These are phyloP conservation scores for Petrolisthes manimaculis DNA, from an alignment of 2,888 invertebrate species.

Conservation along the genomic window DNA sequence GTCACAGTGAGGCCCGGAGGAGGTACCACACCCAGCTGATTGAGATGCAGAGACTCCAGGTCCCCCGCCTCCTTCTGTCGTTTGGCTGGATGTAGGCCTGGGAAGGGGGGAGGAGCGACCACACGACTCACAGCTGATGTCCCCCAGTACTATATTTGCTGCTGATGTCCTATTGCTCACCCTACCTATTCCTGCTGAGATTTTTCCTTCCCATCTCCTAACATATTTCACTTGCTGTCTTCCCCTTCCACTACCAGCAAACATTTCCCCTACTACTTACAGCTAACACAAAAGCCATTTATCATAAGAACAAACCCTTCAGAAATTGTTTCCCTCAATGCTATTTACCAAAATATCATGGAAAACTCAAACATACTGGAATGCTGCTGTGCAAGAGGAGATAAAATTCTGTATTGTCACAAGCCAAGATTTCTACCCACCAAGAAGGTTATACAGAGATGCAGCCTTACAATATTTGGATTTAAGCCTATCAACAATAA, in stretches of 20 bases:
- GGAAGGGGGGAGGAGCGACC: constrained; percentile 22
- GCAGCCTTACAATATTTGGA: no score
- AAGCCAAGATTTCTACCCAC: no score
- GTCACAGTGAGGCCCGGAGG: constrained; percentile 66
- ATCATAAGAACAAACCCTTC: no score
- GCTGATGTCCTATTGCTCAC: background rate
- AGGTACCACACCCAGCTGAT: constrained; percentile 64
- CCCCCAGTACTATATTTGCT: background rate
- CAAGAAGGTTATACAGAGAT: no score
- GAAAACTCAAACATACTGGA: no score
- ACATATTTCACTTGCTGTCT: background rate
- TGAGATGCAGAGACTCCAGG: constrained; percentile 58
- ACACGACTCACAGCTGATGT: constrained; percentile 33
- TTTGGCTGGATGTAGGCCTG: constrained; percentile 58
- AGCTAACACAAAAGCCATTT: background rate
- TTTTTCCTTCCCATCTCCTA: background rate
- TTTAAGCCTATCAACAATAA: no score
- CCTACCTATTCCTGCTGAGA: background rate
- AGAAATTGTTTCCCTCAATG: no score
- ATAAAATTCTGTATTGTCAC: no score
- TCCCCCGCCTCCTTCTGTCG: constrained; percentile 54
- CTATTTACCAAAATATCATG: no score
- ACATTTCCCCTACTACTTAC: background rate
- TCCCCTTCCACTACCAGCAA: background rate
- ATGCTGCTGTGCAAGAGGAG: no score